These are phyloP conservation scores for Bungarus multicinctus DNA, from an alignment of 2,113 vertebrate genomes.

Conservation along the genomic window DNA sequence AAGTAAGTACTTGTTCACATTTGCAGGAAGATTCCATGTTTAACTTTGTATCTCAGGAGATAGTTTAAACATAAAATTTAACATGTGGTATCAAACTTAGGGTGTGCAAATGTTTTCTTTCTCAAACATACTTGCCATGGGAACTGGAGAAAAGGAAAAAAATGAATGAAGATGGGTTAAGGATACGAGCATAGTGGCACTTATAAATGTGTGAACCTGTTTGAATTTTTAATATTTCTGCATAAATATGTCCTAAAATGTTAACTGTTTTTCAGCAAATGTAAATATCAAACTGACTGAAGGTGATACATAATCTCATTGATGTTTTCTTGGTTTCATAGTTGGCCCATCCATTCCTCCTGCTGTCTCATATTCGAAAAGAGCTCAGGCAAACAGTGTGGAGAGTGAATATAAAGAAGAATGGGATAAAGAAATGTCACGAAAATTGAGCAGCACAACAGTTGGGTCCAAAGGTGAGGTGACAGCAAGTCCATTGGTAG, in stretches of 20 bases:
- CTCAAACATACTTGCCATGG: neutral
- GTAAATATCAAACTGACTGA: constrained; percentile 36
- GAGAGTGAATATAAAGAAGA: constrained; percentile 95
- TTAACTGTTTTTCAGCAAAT: constrained; percentile 11
- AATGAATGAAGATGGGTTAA: neutral
- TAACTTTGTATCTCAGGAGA: neutral
- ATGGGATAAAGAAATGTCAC: constrained; percentile 83
- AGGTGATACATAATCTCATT: constrained; percentile 39
- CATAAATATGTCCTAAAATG: neutral
- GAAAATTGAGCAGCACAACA: constrained; percentile 82
- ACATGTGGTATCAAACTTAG: neutral
- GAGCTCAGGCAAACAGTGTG: constrained; percentile 89
- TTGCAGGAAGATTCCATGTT: neutral
- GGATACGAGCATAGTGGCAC: neutral
- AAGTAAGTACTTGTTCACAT: neutral
- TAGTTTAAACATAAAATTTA: neutral
- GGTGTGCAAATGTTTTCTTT: neutral
- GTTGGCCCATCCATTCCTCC: constrained; percentile 92
- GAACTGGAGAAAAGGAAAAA: neutral
- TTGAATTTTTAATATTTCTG: neutral
- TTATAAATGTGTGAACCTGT: neutral
- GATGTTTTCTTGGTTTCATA: constrained; percentile 57
- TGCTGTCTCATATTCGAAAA: constrained; percentile 90
- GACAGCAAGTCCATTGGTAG: constrained; percentile 86
- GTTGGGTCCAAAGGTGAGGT: constrained; percentile 88